Evolutionary conservation across 2,888 invertebrate species (phyloP), one percentile per base, ranked within the genome.

Genomic region (Griposia aprilina): DNA sequence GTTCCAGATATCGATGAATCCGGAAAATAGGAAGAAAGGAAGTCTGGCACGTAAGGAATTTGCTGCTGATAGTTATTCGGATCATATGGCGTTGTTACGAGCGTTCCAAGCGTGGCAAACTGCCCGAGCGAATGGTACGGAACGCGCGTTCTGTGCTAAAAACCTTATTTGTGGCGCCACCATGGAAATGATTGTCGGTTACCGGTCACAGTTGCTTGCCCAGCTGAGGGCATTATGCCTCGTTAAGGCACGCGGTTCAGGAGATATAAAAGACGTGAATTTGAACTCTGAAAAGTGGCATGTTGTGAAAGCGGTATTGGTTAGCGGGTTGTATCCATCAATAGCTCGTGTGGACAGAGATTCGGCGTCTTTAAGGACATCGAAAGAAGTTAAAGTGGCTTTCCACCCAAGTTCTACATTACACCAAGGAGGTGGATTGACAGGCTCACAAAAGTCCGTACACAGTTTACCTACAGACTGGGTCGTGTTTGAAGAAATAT

Each of bases 281-380:
- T 94, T 97, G 1, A 98, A 99, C 95, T 98, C 98, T 0, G 98
- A 98, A 89, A 98, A 98, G 91, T 99, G 99, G 99, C 98, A 99
- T 20, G 97, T 99, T 75, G 98, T 99, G 0, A 99, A 99, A 92
- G 98, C 98, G 0, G 98, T 99, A 3, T 96, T 99, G 55, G 98
- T 98, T 48, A 98, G 98, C 7, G 99, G 99, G 0, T 97, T 98
- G 80, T 99, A 99, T 94, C 99, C 99, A 0, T 98, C 99, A 88
- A 94, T 99, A 65, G 98, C 98, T 30, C 97, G 98, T 36, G 97
- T 98, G 1, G 98, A 98, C 92, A 95, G 98, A 23, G 97, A 97
- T 41, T 97, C 97, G 48, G 93, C 95, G 23, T 97, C 97, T 3
- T 92, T 98, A 20, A 95, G 98, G 30, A 98, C 98, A 11, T 97